phyloP scores from a whole-genome alignment of 2,797 vertebrate species.

The Helarctos malayanus region DNA sequence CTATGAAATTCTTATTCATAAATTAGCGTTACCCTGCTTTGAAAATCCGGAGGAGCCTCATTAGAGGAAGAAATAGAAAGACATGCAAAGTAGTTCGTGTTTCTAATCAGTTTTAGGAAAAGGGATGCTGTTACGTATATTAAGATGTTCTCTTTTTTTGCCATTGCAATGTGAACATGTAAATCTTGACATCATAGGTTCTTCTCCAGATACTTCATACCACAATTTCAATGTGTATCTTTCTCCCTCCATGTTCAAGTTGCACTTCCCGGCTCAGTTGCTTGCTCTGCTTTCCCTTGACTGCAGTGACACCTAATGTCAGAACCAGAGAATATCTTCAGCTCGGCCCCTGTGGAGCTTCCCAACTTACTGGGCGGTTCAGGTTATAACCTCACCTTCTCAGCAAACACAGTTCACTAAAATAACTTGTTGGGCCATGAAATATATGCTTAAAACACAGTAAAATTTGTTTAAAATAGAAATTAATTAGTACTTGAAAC shows the following conservation, averaged over 20 bases:
- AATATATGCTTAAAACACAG: not conserved
- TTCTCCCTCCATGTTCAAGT: not conserved
- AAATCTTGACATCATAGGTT: not conserved
- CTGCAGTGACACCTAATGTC: constrained; percentile 43
- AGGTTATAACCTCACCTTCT: not conserved
- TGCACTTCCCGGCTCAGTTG: not conserved
- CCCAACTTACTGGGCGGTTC: not conserved
- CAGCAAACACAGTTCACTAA: not conserved
- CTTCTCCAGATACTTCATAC: not conserved
- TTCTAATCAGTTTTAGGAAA: not conserved
- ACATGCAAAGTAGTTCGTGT: not conserved
- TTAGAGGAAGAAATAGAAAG: not conserved
- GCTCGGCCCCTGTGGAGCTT: not conserved
- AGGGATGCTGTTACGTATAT: not conserved
- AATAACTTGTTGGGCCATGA: not conserved
- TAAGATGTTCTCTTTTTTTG: not conserved
- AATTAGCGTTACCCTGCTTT: not conserved
- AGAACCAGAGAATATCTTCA: not conserved
- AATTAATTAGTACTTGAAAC: constrained; percentile 3
- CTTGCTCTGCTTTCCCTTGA: not conserved
- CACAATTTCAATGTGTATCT: not conserved
- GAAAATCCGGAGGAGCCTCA: not conserved
- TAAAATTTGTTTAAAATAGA: constrained; percentile 17
- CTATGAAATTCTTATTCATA: not conserved
- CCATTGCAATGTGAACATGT: not conserved